Base-by-base conservation (phyloP, 1,140 invertebrate species). In the Pachyrhynchus sulphureomaculatus region DNA sequence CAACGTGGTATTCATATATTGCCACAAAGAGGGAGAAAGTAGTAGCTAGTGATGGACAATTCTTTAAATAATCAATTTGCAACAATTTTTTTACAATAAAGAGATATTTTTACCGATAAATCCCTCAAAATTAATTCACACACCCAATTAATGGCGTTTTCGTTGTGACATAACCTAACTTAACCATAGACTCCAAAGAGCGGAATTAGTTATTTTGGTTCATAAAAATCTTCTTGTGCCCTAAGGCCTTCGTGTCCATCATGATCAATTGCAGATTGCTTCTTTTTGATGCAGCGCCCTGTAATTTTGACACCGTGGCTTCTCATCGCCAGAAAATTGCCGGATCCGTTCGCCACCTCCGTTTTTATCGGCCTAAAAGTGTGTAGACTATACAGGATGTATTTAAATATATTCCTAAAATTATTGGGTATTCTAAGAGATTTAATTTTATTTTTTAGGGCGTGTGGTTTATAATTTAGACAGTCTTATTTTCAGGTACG, bases 271-370 rank as follows among this genome's bases (percentile, higher is more conserved):
- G 53, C 42, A 56, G 44, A 56, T 56, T 56, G 42, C 53, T 41
- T 23, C 37, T 33, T 6, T 33, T 29, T 15, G 15, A 45, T 26
- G 32, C 53, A 39, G 53, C 53, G 53, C 53, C 53, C 53, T 56
- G 53, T 56, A 56, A 56, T 56, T 56, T 56, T 56, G 41, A 56
- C 53, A 41, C 53, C 53, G 53, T 56, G 29, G 39, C 53, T 56
- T 56, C 53, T 56, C 53, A 56, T 56, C 53, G 29, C 53, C 39
- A 21, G 18, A 15, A 56, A 56, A 56, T 56, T 56, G 53, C 53
- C 23, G 53, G 53, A 56, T 56, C 53, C 53, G 53, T 56, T 56
- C 53, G 41, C 53, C 42, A 56, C 53, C 53, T 56, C 53, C 53
- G 20, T 56, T 45, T 56, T 56, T 45, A 56, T 56, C 53, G 41